phyloP scores from a whole-genome alignment of 2,888 invertebrate genomes.

The Diaprepes abbreviatus region DNA sequence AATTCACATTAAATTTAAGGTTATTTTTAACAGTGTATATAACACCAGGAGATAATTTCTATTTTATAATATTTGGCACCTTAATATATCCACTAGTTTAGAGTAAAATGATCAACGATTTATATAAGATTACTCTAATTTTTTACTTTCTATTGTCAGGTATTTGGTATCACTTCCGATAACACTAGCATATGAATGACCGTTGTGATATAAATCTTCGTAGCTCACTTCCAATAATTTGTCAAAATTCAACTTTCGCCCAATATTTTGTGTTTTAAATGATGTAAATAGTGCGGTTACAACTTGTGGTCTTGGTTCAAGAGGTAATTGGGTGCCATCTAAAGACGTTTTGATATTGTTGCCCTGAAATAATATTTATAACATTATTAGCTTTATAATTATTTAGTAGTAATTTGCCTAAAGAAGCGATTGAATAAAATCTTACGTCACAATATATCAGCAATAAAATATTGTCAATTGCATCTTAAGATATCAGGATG shows the following conservation, averaged over 20 bases:
- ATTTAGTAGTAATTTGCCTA: no score
- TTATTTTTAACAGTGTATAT: no score
- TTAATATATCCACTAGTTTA: no score
- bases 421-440: no score
- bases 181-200: constrained; percentile 73
- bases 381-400: no score
- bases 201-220: constrained; percentile 71
- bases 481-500: no score
- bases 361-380: constrained; percentile 44
- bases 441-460: no score
- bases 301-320: constrained; percentile 68
- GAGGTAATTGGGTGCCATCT: constrained; percentile 46
- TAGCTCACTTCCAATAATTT: constrained; percentile 70
- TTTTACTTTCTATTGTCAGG: constrained; percentile 56
- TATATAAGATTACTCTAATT: constrained; percentile 19
- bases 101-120: no score
- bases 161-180: constrained; percentile 64
- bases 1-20: no score
- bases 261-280: constrained; percentile 72
- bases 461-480: no score
- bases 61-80: no score
- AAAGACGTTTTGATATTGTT: constrained; percentile 53
- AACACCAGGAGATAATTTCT: no score
- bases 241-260: constrained; percentile 70
- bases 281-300: constrained; percentile 76